A percentile compares a stretch with the other conserved stretches of the same genome.
phyloP scores from a whole-genome alignment of 2,888 invertebrate species.

The Mythimna pallens region DNA sequence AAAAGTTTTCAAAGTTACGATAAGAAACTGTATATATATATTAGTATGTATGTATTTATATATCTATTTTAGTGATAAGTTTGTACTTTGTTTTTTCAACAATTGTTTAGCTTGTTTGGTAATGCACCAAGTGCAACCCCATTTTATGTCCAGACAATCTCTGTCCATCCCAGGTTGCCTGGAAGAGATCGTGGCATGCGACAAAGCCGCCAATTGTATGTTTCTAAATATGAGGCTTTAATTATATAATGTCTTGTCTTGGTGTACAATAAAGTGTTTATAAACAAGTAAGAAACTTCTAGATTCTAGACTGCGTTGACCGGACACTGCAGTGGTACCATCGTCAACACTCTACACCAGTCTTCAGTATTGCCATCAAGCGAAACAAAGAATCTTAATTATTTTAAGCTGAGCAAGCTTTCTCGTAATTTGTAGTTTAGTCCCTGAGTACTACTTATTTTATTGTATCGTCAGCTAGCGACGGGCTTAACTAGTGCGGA shows the following conservation, averaged over 20 bases:
- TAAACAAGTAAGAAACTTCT: slow-evolving; percentile 41
- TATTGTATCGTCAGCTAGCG: slow-evolving; percentile 85
- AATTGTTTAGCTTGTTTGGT: no score
- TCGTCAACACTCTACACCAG: slow-evolving; percentile 29
- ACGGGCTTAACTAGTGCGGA: slow-evolving; percentile 78
- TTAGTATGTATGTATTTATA: no score
- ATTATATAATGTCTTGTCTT: no score
- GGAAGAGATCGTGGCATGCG: no score
- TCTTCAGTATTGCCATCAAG: slow-evolving; percentile 71
- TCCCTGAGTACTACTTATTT: slow-evolving; percentile 82
- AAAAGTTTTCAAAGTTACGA: slow-evolving; percentile 55
- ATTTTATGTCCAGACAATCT: no score
- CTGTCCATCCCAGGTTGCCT: no score
- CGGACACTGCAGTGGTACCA: slow-evolving; percentile 56
- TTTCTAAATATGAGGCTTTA: no score
- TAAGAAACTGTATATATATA: slow-evolving; percentile 43
- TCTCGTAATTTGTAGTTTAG: slow-evolving; percentile 85
- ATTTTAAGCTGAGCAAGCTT: slow-evolving; percentile 86
- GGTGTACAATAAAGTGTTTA: no score
- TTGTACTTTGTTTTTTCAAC: no score
- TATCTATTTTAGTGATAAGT: no score
- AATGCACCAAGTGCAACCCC: no score
- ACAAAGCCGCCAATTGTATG: no score
- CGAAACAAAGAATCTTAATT: slow-evolving; percentile 88
- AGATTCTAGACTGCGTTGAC: slow-evolving; percentile 41